Evolutionary conservation across 2,113 vertebrate species (phyloP), one percentile per base, ranked within the genome.

Genomic region (Oncorhynchus nerka): DNA sequence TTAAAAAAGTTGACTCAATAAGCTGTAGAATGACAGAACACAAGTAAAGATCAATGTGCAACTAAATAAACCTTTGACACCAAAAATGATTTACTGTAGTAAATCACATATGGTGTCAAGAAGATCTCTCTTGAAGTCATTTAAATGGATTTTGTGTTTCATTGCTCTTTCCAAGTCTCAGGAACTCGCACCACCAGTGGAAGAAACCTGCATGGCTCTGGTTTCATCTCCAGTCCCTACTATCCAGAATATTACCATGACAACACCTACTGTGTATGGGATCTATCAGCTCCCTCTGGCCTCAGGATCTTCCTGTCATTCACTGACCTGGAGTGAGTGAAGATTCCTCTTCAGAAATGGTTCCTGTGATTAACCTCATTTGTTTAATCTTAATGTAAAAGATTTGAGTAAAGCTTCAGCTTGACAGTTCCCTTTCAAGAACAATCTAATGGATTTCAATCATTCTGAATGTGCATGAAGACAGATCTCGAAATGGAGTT

Each of bases 251-350:
- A 92, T 39, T 95, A 97, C 67, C 69, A 92, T 0, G 75, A 86
- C 59, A 84, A 95, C 28, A 74, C 88, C 12, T 89, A 95, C 34
- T 97, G 96, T 6, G 77, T 93, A 24, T 97, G 96, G 96, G 85
- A 94, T 68, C 91, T 98, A 72, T 82, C 89, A 68, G 90, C 91
- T 69, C 73, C 89, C 8, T 55, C 83, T 24, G 89, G 91, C 76
- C 91, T 95, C 0, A 94, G 87, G 84, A 90, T 96, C 84, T 82
- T 90, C 45, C 79, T 98, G 71, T n/a, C 84, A 1, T 94, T 97
- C 72, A 83, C 69, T 9, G 93, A 93, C 19, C 70, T 97, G 32
- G 87, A 95, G 96, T 97, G 84, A 95, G 95, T 95, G 8, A 45
- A 45, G 39, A 45, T 11, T 45, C 39, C 2, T 45, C 39, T 11